Percentiles rank a stretch among this genome's conserved stretches.
Conservation (phyloP, 2,113 vertebrate species). For the Motacilla alba region DNA sequence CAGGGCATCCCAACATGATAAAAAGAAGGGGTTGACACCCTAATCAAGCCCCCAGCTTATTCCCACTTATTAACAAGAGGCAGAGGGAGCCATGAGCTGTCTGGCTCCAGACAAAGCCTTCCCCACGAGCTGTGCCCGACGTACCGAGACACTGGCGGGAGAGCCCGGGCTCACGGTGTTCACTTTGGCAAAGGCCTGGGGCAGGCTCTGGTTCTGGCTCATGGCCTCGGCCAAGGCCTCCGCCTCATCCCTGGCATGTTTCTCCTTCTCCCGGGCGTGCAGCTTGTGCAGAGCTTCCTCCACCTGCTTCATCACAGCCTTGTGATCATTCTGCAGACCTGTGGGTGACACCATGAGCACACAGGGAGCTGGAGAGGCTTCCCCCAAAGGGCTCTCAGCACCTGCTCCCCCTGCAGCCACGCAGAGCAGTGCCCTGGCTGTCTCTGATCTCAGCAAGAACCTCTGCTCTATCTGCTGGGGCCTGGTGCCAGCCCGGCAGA, state of each 20-base stretch:
- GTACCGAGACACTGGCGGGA: slow-evolving; percentile 84
- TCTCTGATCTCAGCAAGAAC: not conserved
- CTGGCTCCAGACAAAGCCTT: too few species aligned
- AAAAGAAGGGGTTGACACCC: not conserved
- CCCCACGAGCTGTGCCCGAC: fast-evolving
- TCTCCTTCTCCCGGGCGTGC: slow-evolving; percentile 87
- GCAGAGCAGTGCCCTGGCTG: fast-evolving
- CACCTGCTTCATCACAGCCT: slow-evolving; percentile 90
- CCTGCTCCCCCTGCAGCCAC: fast-evolving
- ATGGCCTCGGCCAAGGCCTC: slow-evolving; percentile 70
- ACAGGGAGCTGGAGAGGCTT: not conserved
- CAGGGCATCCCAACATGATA: not conserved
- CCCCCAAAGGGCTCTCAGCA: not conserved
- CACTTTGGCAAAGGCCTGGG: slow-evolving; percentile 83
- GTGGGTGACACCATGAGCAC: not conserved
- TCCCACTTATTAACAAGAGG: not conserved
- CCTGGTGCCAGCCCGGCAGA: not conserved
- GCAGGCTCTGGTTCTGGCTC: slow-evolving; percentile 56
- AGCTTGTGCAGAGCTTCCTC: slow-evolving; percentile 92
- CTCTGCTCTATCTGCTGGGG: not conserved
- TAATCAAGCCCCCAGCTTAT: not conserved
- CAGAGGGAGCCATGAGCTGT: not conserved
- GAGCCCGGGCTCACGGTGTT: slow-evolving; percentile 84
- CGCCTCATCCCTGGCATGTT: slow-evolving; percentile 77
- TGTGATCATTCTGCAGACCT: slow-evolving; percentile 98